phyloP scores from a whole-genome alignment of 2,888 invertebrate species.

The Gnatocerus cornutus region DNA sequence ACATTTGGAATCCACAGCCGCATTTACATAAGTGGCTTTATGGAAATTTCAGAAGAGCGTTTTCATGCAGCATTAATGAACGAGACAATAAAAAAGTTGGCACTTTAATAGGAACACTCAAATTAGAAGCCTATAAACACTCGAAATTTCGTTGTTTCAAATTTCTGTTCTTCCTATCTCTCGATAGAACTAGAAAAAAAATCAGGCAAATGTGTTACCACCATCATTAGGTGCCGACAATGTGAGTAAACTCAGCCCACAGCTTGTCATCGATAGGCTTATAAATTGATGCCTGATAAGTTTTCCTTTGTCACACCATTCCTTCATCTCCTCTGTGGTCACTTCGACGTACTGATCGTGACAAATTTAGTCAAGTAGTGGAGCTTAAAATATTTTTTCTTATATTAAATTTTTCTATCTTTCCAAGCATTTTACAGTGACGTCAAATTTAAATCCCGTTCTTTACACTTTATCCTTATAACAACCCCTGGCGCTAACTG shows the following conservation, averaged over 20 bases:
- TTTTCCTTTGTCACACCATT: constrained; percentile 27
- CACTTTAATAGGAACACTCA: too few species aligned
- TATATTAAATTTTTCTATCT: constrained; percentile 24
- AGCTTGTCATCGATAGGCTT: constrained; percentile 26
- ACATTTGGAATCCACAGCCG: too few species aligned
- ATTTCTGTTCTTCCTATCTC: too few species aligned
- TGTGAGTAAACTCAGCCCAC: constrained; percentile 9
- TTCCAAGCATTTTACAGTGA: neutral
- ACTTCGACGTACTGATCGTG: constrained; percentile 32
- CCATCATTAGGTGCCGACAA: constrained; percentile 20
- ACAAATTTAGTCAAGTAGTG: constrained; percentile 33
- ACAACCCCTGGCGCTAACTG: constrained; percentile 30
- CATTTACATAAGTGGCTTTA: too few species aligned
- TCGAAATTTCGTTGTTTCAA: too few species aligned
- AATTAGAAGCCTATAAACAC: too few species aligned
- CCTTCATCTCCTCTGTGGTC: constrained; percentile 30
- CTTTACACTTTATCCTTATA: constrained; percentile 6
- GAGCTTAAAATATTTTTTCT: constrained; percentile 21
- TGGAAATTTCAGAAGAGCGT: too few species aligned
- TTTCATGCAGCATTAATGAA: too few species aligned
- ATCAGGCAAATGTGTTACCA: neutral
- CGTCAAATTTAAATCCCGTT: constrained; percentile 22
- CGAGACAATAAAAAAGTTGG: too few species aligned
- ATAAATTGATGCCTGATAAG: constrained; percentile 43
- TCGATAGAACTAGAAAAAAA: too few species aligned